A percentile compares a stretch with the other conserved stretches of the same genome.
Evolutionary conservation across 1,140 invertebrate genomes (phyloP).

Genomic region (Pararge aegeria): DNA sequence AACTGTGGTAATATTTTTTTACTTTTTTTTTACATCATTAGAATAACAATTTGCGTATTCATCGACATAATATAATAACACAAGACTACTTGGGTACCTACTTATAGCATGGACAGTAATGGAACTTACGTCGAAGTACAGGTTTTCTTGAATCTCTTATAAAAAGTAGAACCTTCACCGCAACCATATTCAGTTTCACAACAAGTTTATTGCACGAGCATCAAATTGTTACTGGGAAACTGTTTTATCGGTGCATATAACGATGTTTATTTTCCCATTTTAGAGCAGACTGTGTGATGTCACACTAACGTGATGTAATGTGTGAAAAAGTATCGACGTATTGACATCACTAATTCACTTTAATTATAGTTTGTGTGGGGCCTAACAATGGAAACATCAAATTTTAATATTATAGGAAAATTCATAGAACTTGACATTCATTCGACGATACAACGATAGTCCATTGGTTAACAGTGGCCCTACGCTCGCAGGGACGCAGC

Average conservation of each 20-base stretch:
- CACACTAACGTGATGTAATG: constrained; percentile 29
- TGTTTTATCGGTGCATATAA: constrained; percentile 31
- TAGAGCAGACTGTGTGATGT: constrained; percentile 32
- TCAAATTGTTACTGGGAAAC: constrained; percentile 40
- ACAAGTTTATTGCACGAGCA: constrained; percentile 28
- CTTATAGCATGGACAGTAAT: background rate
- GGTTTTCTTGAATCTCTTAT: constrained; percentile 17
- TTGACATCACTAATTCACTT: constrained; percentile 11
- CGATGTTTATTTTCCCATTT: constrained; percentile 32
- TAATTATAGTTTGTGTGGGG: too few relatives aligned
- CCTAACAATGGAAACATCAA: background rate
- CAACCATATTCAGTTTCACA: constrained; percentile 30
- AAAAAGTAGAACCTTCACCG: constrained; percentile 41
- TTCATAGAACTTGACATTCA: too few relatives aligned
- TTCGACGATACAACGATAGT: too few relatives aligned
- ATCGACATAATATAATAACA: too few relatives aligned
- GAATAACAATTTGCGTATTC: too few relatives aligned
- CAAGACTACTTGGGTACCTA: too few relatives aligned
- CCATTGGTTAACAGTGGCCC: too few relatives aligned
- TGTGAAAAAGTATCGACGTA: constrained; percentile 24
- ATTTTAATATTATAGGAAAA: background rate
- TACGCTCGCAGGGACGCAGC: too few relatives aligned
- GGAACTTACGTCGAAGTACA: constrained; percentile 29
- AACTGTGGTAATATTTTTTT: too few relatives aligned
- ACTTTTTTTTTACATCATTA: too few relatives aligned